These are phyloP conservation scores for Cheilosia vernalis DNA, from an alignment of 2,888 invertebrate genomes.

Conservation along the genomic window DNA sequence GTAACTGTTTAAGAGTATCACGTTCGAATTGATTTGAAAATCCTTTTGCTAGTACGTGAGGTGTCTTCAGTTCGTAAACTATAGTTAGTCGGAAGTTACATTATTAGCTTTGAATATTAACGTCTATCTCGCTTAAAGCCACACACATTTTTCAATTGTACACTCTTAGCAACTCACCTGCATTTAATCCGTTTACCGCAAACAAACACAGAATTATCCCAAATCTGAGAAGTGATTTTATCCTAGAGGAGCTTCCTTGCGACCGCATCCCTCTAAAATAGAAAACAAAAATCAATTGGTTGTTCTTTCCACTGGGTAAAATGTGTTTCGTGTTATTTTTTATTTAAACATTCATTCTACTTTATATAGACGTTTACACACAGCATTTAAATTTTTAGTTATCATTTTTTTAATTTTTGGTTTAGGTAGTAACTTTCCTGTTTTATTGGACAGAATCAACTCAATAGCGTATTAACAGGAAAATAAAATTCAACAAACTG, in stretches of 20 bases:
- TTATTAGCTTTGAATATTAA: neutral
- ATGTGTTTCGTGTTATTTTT: neutral
- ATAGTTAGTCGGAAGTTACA: no score
- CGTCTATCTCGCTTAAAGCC: neutral
- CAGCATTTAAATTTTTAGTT: neutral
- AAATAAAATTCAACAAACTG: slow-evolving; percentile 24
- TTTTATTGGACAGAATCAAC: slow-evolving; percentile 41
- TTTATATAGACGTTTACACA: neutral
- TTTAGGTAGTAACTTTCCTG: slow-evolving; percentile 46
- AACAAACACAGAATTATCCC: slow-evolving; percentile 53
- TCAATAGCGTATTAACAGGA: slow-evolving; percentile 9
- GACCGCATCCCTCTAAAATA: slow-evolving; percentile 67
- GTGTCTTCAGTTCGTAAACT: no score
- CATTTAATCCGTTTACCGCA: slow-evolving; percentile 49
- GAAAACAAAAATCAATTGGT: slow-evolving; percentile 29
- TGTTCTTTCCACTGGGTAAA: slow-evolving; percentile 2
- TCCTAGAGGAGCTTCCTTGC: slow-evolving; percentile 37
- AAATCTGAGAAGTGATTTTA: slow-evolving; percentile 33
- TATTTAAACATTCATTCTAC: neutral
- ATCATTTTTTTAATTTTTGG: neutral
- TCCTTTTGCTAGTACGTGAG: no score
- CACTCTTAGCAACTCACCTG: slow-evolving; percentile 41
- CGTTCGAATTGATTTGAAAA: no score
- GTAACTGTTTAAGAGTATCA: no score
- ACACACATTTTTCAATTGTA: neutral